Evolutionary conservation across 2,113 vertebrate species (phyloP).

Genomic region (Neoarius graeffei): DNA sequence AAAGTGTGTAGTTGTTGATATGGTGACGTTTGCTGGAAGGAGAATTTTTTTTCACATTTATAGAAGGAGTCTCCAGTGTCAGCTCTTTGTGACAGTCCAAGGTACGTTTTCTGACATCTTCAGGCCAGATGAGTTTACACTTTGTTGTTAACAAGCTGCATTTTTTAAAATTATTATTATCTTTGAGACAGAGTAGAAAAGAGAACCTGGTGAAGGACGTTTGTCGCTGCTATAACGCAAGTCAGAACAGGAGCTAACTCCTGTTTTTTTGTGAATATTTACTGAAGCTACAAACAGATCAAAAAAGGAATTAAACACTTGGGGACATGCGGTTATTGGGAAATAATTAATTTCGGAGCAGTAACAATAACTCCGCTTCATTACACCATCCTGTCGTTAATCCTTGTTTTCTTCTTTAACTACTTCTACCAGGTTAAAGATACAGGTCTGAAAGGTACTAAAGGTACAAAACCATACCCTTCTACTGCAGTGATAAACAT

Average conservation of each 20-base stretch:
- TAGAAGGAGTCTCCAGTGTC: background rate
- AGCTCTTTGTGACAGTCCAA: background rate
- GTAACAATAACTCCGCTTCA: background rate
- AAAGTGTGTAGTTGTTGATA: background rate
- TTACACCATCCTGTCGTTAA: background rate
- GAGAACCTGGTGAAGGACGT: background rate
- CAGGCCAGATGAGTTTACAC: background rate
- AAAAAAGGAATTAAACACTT: background rate
- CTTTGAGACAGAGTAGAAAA: background rate
- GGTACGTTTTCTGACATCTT: background rate
- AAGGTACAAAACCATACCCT: background rate
- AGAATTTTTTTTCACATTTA: background rate
- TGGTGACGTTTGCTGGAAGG: background rate
- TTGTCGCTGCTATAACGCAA: background rate
- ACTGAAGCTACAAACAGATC: background rate
- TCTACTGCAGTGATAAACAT: background rate
- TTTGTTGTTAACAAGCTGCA: background rate
- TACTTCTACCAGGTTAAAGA: background rate
- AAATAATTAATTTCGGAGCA: background rate
- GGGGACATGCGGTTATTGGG: background rate
- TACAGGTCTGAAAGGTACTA: background rate
- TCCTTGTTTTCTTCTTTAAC: background rate
- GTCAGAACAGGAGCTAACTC: background rate
- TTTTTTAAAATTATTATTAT: background rate
- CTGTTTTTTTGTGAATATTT: background rate